Evolutionary conservation across 2,113 vertebrate genomes (phyloP).

Genomic region (Guaruba guarouba): DNA sequence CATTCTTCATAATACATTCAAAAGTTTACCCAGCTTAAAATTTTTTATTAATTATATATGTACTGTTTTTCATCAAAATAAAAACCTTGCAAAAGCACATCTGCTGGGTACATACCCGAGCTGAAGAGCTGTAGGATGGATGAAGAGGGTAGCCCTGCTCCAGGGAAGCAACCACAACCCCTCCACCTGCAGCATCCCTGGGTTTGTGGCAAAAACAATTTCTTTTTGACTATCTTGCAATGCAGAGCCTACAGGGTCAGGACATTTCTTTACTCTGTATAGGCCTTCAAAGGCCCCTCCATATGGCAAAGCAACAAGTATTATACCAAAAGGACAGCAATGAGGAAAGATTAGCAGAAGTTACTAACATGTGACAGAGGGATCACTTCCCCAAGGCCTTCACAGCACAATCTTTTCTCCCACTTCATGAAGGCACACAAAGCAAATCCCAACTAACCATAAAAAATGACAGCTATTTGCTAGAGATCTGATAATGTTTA

Average conservation of each 20-base stretch:
- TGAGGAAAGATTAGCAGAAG: background rate
- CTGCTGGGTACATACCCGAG: background rate
- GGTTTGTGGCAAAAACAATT: background rate
- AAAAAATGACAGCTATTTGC: constrained; percentile 55
- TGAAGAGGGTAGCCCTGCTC: background rate
- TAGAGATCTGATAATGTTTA: constrained; percentile 50
- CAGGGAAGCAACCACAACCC: background rate
- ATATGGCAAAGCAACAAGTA: background rate
- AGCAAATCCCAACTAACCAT: constrained; percentile 51
- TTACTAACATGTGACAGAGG: background rate
- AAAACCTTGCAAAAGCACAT: background rate
- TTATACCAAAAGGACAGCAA: background rate
- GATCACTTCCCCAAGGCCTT: background rate
- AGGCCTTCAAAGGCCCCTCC: background rate
- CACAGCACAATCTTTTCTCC: background rate
- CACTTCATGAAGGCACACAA: constrained; percentile 27
- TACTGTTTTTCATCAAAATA: background rate
- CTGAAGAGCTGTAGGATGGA: background rate
- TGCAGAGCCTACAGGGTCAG: background rate
- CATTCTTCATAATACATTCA: background rate
- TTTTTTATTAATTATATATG: background rate
- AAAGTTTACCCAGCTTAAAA: background rate
- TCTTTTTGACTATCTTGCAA: background rate
- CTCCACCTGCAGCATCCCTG: background rate
- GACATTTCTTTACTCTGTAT: background rate